Base-by-base conservation (phyloP, 2,113 vertebrate genomes). In the Salvelinus sp. region DNA sequence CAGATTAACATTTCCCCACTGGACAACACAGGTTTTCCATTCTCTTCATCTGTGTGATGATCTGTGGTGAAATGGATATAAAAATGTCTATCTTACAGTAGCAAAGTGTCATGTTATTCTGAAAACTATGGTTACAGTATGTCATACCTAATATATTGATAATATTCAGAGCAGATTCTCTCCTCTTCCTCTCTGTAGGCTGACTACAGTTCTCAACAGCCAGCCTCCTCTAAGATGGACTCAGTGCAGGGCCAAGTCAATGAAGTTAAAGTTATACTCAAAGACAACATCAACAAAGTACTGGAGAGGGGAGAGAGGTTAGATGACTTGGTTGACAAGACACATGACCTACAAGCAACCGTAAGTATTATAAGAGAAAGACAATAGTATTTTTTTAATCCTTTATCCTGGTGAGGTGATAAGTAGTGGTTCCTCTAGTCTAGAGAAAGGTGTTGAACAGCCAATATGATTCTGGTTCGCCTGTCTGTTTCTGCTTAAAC, bases 271-370 rank as follows among this genome's bases (percentile, higher is more conserved):
- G 91, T 93, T 6, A 90, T 94, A 27, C 92, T 96, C 78, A 91
- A 86, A 68, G 92, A 95, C 88, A 97, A 95, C 91, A 94, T 95
- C 72, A 91, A 94, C 77, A 95, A 93, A 79, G 93, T 96, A 74
- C 79, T 96, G 85, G 92, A 95, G 83, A 92, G 92, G 20, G 95
- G 93, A 25, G 94, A 95, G 80, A 84, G 80, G 12, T 30, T 94
- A 48, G 94, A 91, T 4, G 89, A 93, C 4, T 87, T 94, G 69
- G 92, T 93, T 13, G 88, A 80, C 57, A 94, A 92, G 83, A 93
- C 90, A 0, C 88, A 90, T 13, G 92, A 93, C 80, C 91, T 93
- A 23, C 92, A 93, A 85, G 91, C 91, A 2, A 91, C 90, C 57
- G 96, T 96, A 73, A 95, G 91, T 88, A 70, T 76, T 33, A 28